A percentile compares a stretch with the other conserved stretches of the same genome.
Conservation (phyloP, 1,140 invertebrate species). For the Planococcus citri region DNA sequence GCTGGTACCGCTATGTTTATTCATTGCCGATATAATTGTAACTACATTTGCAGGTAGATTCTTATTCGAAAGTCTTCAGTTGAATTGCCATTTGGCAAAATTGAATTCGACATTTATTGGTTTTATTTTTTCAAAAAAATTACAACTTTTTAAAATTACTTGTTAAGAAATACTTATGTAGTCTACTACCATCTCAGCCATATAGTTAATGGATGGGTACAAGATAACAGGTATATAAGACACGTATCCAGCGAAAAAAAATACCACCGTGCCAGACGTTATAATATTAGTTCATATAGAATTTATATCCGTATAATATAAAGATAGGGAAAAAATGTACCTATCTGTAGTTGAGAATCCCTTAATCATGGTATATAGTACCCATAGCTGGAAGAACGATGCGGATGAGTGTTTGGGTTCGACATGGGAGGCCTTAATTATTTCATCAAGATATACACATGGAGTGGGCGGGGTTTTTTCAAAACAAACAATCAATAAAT, state of each 20-base stretch:
- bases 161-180: no score
- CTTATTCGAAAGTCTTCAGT: no score
- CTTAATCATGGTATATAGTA: background rate
- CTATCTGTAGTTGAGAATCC: background rate
- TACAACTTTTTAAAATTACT: no score
- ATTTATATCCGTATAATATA: background rate
- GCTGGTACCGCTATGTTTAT: no score
- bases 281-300: background rate
- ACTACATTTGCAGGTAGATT: no score
- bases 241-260: background rate
- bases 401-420: slow-evolving; percentile 10
- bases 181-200: no score
- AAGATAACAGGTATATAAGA: no score
- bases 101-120: no score
- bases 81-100: no score
- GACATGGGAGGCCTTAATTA: slow-evolving; percentile 26
- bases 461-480: slow-evolving; percentile 23
- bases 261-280: background rate
- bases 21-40: no score
- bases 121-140: no score
- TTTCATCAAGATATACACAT: slow-evolving; percentile 25
- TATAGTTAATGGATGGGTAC: no score
- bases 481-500: slow-evolving; percentile 26
- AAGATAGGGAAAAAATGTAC: background rate
- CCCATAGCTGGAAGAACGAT: background rate